These are phyloP conservation scores for Patella depressa DNA, from an alignment of 2,888 invertebrate genomes.

Conservation along the genomic window DNA sequence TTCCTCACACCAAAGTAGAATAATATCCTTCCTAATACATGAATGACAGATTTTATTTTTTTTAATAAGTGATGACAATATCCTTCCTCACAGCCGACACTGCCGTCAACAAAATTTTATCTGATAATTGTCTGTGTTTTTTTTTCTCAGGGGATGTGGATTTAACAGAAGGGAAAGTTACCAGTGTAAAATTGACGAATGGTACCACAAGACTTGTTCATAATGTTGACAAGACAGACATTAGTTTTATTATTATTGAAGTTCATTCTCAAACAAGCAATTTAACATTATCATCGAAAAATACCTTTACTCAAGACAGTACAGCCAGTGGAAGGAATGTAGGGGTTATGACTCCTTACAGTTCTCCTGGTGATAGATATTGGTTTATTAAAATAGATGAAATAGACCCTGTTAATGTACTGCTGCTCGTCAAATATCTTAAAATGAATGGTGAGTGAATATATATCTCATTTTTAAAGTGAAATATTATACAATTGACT, in stretches of 20 bases:
- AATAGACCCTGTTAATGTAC: conserved; percentile 24
- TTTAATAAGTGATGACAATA: no score
- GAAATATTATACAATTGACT: no score
- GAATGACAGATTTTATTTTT: no score
- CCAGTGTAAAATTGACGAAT: no score
- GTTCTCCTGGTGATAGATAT: conserved; percentile 11
- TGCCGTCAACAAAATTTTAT: no score
- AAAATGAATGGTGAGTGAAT: conserved; percentile 29
- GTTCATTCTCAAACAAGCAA: conserved; percentile 41
- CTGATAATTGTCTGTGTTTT: no score
- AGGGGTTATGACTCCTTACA: conserved; percentile 32
- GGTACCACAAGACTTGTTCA: no score
- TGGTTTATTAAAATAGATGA: conserved; percentile 42
- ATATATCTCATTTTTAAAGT: neutral
- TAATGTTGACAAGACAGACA: neutral
- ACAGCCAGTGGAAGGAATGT: conserved; percentile 41
- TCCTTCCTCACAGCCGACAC: no score
- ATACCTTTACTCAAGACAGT: conserved; percentile 21
- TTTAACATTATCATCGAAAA: conserved; percentile 40
- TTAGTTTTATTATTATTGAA: conserved; percentile 21
- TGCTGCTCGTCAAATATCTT: conserved; percentile 33
- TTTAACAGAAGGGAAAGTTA: no score
- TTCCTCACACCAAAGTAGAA: no score
- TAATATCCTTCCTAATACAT: no score
- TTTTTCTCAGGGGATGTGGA: no score